phyloP scores from a whole-genome alignment of 2,888 invertebrate species.

The Chymomyza amoena region DNA sequence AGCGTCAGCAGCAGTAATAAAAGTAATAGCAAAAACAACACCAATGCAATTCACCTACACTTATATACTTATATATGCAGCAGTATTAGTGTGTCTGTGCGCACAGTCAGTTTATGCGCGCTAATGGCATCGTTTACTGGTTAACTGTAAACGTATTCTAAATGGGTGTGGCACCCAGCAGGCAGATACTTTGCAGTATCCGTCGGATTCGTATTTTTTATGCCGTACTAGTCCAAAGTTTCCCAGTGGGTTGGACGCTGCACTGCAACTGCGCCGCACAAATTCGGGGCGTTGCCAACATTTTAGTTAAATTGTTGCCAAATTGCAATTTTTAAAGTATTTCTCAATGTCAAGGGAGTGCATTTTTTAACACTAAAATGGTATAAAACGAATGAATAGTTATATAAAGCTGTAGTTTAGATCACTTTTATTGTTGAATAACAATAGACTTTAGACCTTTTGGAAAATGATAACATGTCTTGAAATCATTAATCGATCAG shows the following conservation, averaged over 20 bases:
- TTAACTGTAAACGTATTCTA: slow-evolving; percentile 56
- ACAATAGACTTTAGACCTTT: too few species aligned
- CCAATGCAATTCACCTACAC: slow-evolving; percentile 31
- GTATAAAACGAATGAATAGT: too few species aligned
- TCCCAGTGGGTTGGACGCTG: slow-evolving; percentile 24
- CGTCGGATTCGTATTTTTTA: background rate
- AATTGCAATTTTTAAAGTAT: too few species aligned
- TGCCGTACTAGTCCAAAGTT: slow-evolving; percentile 8
- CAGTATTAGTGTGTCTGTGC: slow-evolving; percentile 33
- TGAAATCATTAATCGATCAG: too few species aligned
- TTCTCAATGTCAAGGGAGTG: too few species aligned
- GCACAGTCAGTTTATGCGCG: slow-evolving; percentile 66
- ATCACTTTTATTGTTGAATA: too few species aligned
- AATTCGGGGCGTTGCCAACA: slow-evolving; percentile 45
- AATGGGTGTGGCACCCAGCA: slow-evolving; percentile 30
- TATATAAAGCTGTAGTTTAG: too few species aligned
- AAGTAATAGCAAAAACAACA: slow-evolving; percentile 57
- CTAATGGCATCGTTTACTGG: slow-evolving; percentile 74
- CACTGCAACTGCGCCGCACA: slow-evolving; percentile 5
- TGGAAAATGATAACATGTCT: too few species aligned
- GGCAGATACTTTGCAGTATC: slow-evolving; percentile 20
- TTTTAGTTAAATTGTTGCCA: slow-evolving; percentile 6
- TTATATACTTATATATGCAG: background rate
- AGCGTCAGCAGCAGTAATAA: slow-evolving; percentile 54
- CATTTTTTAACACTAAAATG: too few species aligned